These are phyloP conservation scores for Leucoraja ocellata DNA, from an alignment of 2,797 vertebrate species.

Conservation along the genomic window DNA sequence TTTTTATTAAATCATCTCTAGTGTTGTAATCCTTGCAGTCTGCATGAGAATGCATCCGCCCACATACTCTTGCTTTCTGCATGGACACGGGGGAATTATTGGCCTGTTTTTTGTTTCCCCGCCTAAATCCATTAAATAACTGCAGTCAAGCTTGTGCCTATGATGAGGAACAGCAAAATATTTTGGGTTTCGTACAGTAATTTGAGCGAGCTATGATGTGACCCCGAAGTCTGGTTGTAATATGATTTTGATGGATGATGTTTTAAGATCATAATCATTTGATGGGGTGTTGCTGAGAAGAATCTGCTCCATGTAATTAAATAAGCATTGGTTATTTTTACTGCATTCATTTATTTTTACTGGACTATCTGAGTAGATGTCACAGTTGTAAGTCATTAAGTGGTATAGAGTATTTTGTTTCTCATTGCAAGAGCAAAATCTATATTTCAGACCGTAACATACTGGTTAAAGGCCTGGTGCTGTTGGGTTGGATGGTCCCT, in stretches of 20 bases:
- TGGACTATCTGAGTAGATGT: neutral
- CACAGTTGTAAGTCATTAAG: slow-evolving; percentile 10
- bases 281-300: slow-evolving; percentile 4
- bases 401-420: neutral
- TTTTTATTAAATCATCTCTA: neutral
- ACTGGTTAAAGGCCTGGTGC: neutral
- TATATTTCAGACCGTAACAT: slow-evolving; percentile 15
- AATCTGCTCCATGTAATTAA: neutral
- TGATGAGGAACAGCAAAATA: neutral
- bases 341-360: neutral
- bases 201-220: neutral
- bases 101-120: neutral
- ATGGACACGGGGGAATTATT: neutral
- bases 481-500: neutral
- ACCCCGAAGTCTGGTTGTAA: neutral
- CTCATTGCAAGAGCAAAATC: neutral
- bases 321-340: neutral
- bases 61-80: neutral
- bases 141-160: neutral
- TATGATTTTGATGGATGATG: neutral
- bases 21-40: neutral
- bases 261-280: neutral
- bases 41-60: neutral
- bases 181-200: neutral
- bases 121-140: neutral